These are phyloP conservation scores for Amiota communis DNA, from an alignment of 2,888 invertebrate genomes.

Conservation along the genomic window DNA sequence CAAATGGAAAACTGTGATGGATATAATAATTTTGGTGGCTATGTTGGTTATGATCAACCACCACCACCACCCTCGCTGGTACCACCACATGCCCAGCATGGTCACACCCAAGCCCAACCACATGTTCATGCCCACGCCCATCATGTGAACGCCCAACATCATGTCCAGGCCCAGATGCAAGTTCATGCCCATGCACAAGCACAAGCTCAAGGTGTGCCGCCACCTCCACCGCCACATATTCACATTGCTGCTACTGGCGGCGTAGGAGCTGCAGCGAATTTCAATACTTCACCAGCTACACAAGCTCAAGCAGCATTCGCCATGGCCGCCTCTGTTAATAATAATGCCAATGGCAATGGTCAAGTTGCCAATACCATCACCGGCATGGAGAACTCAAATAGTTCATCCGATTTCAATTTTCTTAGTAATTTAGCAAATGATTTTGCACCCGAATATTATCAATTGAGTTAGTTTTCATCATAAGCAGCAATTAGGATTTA, in stretches of 20 bases:
- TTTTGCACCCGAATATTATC: conserved; percentile 92
- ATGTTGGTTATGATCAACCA: conserved; percentile 69
- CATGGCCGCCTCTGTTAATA: conserved; percentile 31
- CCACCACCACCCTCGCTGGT: conserved; percentile 63
- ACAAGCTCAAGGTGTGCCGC: conserved; percentile 46
- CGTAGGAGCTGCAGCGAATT: conserved; percentile 38
- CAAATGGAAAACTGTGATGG: conserved; percentile 70
- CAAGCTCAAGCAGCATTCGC: conserved; percentile 51
- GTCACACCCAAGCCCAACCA: conserved; percentile 75
- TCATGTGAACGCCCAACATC: conserved; percentile 74
- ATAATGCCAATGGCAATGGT: conserved; percentile 26
- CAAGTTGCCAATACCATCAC: conserved; percentile 75
- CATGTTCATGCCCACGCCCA: conserved; percentile 74
- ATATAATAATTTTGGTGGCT: conserved; percentile 62
- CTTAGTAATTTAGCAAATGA: conserved; percentile 93
- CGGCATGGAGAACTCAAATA: conserved; percentile 87
- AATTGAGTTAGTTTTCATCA: conserved; percentile 72
- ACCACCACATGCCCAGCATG: conserved; percentile 75
- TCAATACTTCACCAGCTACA: conserved; percentile 49
- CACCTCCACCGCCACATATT: conserved; percentile 69
- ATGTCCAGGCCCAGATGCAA: conserved; percentile 74
- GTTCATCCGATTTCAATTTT: conserved; percentile 95
- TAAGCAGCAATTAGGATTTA: conserved; percentile 44
- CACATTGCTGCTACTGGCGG: conserved; percentile 50
- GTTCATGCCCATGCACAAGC: conserved; percentile 61